Percentiles rank a stretch among this genome's conserved stretches.
Evolutionary conservation across 2,113 vertebrate species (phyloP).

Genomic region (Pterophyllum scalare): DNA sequence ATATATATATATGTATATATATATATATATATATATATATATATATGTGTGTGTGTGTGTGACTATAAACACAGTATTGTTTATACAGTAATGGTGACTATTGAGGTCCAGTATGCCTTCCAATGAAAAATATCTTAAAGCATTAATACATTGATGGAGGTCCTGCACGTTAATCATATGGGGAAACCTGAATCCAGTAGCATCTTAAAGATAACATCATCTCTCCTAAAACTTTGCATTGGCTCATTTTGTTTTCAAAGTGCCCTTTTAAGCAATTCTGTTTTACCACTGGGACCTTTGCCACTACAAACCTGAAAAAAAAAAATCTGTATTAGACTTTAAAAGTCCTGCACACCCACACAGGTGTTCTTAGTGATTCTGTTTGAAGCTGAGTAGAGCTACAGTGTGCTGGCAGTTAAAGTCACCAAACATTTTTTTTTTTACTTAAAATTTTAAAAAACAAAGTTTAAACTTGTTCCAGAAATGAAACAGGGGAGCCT

Average conservation of each 20-base stretch:
- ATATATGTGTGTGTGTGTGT: too few relatives aligned
- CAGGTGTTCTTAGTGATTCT: slow-evolving; percentile 1
- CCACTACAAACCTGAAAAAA: not conserved
- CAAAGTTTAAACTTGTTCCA: not conserved
- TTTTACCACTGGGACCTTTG: slow-evolving; percentile 1
- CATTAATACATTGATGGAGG: not conserved
- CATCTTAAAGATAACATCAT: not conserved
- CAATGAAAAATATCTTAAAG: not conserved
- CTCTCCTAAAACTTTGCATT: not conserved
- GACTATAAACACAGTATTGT: not conserved
- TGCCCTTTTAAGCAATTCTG: not conserved
- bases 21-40: too few relatives aligned
- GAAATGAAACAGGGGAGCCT: not conserved
- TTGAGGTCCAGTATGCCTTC: not conserved
- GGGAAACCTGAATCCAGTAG: not conserved
- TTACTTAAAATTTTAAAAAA: not conserved
- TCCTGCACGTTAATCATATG: not conserved
- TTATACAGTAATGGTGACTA: too few relatives aligned
- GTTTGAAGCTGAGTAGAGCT: not conserved
- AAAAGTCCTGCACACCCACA: slow-evolving; percentile 10
- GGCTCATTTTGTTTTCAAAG: slow-evolving; percentile 20
- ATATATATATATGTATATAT: too few relatives aligned
- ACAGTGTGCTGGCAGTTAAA: slow-evolving; percentile 2
- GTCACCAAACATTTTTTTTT: slow-evolving; percentile 12
- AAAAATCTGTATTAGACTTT: not conserved